A percentile compares a stretch with the other conserved stretches of the same genome.
Conservation (phyloP, 2,797 vertebrate species). For the Tapirus indicus region DNA sequence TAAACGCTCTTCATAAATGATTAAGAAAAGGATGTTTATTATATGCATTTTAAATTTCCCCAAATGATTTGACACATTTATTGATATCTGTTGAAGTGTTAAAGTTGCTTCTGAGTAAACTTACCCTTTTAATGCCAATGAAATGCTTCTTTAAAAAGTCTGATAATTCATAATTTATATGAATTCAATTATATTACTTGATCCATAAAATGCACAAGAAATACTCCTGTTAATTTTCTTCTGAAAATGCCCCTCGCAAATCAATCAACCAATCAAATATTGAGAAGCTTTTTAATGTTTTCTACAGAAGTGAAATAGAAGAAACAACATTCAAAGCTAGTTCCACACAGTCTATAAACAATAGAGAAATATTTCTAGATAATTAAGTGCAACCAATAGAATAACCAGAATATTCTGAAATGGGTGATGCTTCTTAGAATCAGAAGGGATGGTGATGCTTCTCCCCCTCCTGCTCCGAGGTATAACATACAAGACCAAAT, state of each 20-base stretch:
- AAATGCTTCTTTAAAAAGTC: conserved; percentile 39
- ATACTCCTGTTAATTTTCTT: not conserved
- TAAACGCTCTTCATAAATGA: not conserved
- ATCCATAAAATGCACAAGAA: not conserved
- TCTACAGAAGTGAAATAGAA: not conserved
- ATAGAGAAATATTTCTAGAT: not conserved
- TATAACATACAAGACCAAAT: conserved; percentile 26
- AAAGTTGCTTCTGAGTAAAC: not conserved
- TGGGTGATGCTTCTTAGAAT: not conserved
- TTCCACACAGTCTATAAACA: not conserved
- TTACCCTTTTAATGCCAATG: not conserved
- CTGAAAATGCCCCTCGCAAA: not conserved
- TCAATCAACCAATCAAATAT: not conserved
- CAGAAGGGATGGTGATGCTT: not conserved
- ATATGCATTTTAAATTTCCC: not conserved
- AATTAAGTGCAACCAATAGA: not conserved
- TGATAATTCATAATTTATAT: not conserved
- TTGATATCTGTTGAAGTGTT: not conserved
- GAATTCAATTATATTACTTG: not conserved
- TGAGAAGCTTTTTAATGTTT: not conserved
- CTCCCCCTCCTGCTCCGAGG: not conserved
- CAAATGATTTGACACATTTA: not conserved
- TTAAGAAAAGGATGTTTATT: not conserved
- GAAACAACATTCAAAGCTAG: not conserved
- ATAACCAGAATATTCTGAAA: not conserved